Evolutionary conservation across 2,797 vertebrate species (phyloP).

Genomic region (Arnoldichthys spilopterus): DNA sequence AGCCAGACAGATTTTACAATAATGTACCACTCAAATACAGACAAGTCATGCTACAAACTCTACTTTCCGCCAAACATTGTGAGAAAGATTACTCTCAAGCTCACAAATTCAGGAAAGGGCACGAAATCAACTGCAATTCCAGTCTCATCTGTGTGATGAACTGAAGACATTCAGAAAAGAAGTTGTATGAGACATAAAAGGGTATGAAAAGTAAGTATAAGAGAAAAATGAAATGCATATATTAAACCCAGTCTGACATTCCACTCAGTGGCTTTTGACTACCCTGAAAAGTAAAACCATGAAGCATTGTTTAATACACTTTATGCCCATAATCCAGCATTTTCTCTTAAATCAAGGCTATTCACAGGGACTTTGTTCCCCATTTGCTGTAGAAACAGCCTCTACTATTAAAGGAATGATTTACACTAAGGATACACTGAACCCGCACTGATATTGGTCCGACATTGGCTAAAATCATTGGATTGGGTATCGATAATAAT

Average conservation of each 20-base stretch:
- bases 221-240: slow-evolving; percentile 9
- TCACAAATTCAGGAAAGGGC: neutral
- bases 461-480: too few relatives aligned
- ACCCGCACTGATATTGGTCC: too few relatives aligned
- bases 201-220: neutral
- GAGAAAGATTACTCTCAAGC: neutral
- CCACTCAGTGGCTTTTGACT: neutral
- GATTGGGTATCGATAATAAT: too few relatives aligned
- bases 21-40: neutral
- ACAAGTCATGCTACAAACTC: too few relatives aligned
- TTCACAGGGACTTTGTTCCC: too few relatives aligned
- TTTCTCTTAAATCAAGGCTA: neutral
- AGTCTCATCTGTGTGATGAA: neutral
- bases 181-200: neutral
- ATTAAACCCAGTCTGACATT: neutral
- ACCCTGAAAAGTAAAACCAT: neutral
- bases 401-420: too few relatives aligned
- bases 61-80: neutral
- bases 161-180: neutral
- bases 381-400: too few relatives aligned
- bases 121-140: neutral
- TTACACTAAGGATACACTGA: too few relatives aligned
- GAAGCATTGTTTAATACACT: neutral
- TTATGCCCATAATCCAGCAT: neutral
- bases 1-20: slow-evolving; percentile 10